These are phyloP conservation scores for Drosophila ohnishii DNA, from an alignment of 1,140 invertebrate genomes.

Conservation along the genomic window DNA sequence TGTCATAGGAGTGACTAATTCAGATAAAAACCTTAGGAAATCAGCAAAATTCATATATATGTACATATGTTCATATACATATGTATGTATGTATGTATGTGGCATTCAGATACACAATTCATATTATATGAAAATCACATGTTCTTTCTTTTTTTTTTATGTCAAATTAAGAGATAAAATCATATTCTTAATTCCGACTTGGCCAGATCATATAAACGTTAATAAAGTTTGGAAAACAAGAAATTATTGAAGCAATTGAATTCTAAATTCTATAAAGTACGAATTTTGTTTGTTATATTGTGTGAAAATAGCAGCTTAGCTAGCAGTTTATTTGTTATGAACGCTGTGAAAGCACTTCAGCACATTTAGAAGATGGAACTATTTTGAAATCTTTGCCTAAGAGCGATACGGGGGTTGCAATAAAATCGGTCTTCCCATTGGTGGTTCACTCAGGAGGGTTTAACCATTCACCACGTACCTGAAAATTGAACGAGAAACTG, in stretches of 20 bases:
- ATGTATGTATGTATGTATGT: no score
- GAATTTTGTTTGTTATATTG: conserved; percentile 58
- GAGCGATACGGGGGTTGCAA: conserved; percentile 53
- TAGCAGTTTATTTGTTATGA: conserved; percentile 50
- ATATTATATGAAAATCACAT: no score
- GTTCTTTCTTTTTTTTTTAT: no score
- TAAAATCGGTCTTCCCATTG: conserved; percentile 46
- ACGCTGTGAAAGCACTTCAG: conserved; percentile 57
- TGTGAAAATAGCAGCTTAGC: conserved; percentile 71
- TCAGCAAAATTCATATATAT: no score
- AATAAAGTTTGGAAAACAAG: neutral
- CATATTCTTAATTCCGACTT: neutral
- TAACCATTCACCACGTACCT: conserved; percentile 19
- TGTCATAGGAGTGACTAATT: no score
- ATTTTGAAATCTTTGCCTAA: conserved; percentile 49
- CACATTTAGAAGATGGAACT: conserved; percentile 58
- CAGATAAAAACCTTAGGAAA: no score
- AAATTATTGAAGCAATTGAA: conserved; percentile 21
- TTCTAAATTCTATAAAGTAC: conserved; percentile 44
- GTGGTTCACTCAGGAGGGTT: conserved; percentile 22
- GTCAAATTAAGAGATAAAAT: neutral
- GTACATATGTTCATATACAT: no score
- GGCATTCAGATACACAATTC: no score
- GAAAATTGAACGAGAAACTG: conserved; percentile 2
- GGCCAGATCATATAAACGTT: neutral